A percentile compares a stretch with the other conserved stretches of the same genome.
Evolutionary conservation across 2,113 vertebrate species (phyloP).

Genomic region (Pica pica): DNA sequence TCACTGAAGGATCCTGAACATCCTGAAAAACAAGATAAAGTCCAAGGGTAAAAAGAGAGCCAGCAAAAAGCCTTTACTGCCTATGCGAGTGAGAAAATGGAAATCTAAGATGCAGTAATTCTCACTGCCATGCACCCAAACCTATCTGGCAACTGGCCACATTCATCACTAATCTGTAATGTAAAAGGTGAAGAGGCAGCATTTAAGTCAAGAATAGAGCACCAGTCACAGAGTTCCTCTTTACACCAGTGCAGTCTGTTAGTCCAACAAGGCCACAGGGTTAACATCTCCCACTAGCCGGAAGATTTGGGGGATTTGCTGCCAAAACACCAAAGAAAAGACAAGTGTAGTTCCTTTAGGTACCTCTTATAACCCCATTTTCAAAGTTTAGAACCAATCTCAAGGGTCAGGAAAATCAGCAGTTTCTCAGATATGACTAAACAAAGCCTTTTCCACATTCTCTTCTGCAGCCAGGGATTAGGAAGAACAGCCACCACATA

Average conservation of each 20-base stretch:
- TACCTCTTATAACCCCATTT: background rate
- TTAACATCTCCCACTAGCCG: background rate
- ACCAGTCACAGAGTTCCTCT: background rate
- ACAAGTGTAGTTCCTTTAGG: background rate
- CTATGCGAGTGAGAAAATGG: background rate
- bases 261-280: background rate
- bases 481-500: background rate
- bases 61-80: background rate
- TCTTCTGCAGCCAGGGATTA: background rate
- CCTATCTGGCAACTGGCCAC: background rate
- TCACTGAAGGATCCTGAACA: constrained; percentile 94
- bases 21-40: constrained; percentile 75
- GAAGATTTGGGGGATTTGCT: background rate
- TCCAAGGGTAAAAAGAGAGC: background rate
- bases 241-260: background rate
- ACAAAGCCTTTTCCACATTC: background rate
- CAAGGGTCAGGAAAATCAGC: background rate
- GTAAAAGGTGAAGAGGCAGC: background rate
- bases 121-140: background rate
- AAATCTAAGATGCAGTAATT: background rate
- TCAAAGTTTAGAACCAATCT: background rate
- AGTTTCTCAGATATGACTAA: background rate
- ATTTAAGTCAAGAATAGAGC: background rate
- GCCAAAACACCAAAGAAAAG: background rate
- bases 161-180: background rate